Evolutionary conservation across 2,888 invertebrate genomes (phyloP).

Genomic region (Pristionchus arcanus): DNA sequence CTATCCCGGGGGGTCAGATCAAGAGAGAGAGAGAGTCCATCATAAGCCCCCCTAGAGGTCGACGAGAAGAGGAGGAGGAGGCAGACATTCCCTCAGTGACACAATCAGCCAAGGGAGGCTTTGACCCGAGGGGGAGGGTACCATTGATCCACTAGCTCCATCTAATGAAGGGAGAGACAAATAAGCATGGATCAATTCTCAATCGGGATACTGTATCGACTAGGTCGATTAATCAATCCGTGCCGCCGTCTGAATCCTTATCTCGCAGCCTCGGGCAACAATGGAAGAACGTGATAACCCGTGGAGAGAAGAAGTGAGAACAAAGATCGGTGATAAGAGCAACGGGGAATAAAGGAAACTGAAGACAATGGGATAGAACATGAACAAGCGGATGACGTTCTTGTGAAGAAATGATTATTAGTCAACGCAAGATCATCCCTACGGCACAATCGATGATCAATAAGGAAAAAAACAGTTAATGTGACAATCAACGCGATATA

Average conservation of each 20-base stretch:
- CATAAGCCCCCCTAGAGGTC: constrained; percentile 7
- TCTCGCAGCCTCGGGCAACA: constrained; percentile 36
- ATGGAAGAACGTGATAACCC: constrained; percentile 36
- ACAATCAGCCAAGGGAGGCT: constrained; percentile 27
- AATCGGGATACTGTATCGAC: background rate
- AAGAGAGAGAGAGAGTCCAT: background rate
- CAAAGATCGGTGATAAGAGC: constrained; percentile 12
- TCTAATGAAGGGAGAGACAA: background rate
- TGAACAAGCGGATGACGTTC: constrained; percentile 5
- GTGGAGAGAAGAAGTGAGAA: background rate
- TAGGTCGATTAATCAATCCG: background rate
- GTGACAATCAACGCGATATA: too few species aligned
- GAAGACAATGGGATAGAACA: constrained; percentile 38
- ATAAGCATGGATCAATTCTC: background rate
- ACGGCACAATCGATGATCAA: background rate
- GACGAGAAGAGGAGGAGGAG: constrained; percentile 7
- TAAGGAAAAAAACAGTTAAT: background rate
- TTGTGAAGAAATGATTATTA: constrained; percentile 13
- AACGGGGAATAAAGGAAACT: constrained; percentile 2
- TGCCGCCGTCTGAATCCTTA: background rate
- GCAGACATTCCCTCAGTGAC: constrained; percentile 34
- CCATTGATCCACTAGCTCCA: background rate
- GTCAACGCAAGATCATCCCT: background rate
- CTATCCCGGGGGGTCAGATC: constrained; percentile 43
- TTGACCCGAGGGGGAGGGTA: constrained; percentile 24